phyloP scores from a whole-genome alignment of 2,888 invertebrate species.

The Serripes groenlandicus region DNA sequence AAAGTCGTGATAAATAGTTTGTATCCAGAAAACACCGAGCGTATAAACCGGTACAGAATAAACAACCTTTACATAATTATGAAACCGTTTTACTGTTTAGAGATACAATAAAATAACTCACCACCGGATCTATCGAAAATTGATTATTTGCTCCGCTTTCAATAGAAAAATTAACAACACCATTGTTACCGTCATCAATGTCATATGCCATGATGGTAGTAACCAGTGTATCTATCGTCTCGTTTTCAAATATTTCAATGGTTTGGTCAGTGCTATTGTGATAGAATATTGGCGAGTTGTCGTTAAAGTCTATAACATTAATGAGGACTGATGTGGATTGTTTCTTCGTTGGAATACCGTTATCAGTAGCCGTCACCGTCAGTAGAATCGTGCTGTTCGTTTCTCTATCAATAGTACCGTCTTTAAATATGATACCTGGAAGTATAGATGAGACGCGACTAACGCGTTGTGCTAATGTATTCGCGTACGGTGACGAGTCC shows the following conservation, averaged over 20 bases:
- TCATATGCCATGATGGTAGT: conserved; percentile 39
- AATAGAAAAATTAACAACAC: conserved; percentile 28
- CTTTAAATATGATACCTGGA: conserved; percentile 45
- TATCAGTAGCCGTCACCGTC: conserved; percentile 41
- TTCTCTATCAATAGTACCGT: conserved; percentile 48
- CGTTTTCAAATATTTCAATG: conserved; percentile 29
- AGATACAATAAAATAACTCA: too few species aligned
- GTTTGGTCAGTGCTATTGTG: neutral
- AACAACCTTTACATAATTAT: too few species aligned
- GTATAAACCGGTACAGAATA: too few species aligned
- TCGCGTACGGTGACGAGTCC: neutral
- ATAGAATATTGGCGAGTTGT: conserved; percentile 30
- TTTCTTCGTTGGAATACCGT: conserved; percentile 34
- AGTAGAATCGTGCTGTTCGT: conserved; percentile 7
- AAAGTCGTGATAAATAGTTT: too few species aligned
- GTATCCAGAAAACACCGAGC: too few species aligned
- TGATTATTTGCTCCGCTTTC: conserved; percentile 21
- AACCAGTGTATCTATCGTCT: neutral
- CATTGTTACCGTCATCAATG: conserved; percentile 39
- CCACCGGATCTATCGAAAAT: conserved; percentile 26
- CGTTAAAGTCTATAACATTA: conserved; percentile 39
- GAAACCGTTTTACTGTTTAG: too few species aligned
- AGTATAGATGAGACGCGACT: neutral
- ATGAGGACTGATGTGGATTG: conserved; percentile 16
- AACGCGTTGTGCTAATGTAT: too few species aligned